Conservation (phyloP, 2,888 invertebrate species). For the Tetheella fluctuosa region DNA sequence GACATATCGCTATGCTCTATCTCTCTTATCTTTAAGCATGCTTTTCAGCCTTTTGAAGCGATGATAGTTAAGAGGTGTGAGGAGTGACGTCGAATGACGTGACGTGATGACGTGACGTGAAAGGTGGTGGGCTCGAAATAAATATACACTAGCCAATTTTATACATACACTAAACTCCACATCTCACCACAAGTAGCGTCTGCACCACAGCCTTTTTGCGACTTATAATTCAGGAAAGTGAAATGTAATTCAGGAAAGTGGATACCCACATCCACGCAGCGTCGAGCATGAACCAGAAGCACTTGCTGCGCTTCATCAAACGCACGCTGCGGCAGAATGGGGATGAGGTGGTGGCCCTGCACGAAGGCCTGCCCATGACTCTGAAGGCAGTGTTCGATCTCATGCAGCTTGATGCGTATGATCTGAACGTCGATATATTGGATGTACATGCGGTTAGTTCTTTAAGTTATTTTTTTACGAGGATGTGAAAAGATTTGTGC, state of each 20-base stretch:
- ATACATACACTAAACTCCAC: no score
- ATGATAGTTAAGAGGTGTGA: no score
- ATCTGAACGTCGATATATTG: slow-evolving; percentile 97
- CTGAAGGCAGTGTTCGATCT: slow-evolving; percentile 95
- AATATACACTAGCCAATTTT: no score
- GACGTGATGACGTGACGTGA: no score
- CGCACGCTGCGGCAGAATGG: slow-evolving; percentile 94
- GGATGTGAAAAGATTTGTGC: not conserved
- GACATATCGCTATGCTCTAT: no score
- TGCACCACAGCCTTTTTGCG: no score
- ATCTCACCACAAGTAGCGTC: no score
- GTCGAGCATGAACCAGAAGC: slow-evolving; percentile 99
- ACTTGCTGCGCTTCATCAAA: slow-evolving; percentile 97
- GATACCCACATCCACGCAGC: slow-evolving; percentile 99
- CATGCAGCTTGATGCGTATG: slow-evolving; percentile 97
- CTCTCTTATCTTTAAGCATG: no score
- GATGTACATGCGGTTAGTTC: slow-evolving; percentile 95
- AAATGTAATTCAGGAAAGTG: slow-evolving; percentile 85
- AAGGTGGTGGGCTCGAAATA: no score
- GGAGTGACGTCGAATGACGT: no score
- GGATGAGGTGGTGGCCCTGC: slow-evolving; percentile 83
- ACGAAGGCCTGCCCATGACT: slow-evolving; percentile 89
- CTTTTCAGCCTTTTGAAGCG: no score
- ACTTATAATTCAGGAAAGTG: no score
- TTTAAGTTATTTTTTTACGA: not conserved